Conservation (phyloP, 92 coral and sea anemone species). For the Bergia puertoricense region DNA sequence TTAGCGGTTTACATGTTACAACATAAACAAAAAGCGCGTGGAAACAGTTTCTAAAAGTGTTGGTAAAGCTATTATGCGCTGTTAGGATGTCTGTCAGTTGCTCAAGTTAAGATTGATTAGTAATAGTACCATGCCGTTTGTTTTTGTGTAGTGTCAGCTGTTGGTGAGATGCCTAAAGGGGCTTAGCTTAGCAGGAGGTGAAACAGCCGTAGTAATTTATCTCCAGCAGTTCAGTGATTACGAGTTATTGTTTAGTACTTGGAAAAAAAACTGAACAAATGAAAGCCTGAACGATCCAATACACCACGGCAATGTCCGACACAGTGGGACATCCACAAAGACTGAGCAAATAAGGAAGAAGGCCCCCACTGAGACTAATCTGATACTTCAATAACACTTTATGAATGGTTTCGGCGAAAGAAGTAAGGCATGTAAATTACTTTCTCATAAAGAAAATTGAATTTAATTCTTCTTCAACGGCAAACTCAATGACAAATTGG, state of each 20-base stretch:
- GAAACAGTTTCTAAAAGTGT: background rate
- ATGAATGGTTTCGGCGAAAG: background rate
- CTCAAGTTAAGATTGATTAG: conserved; percentile 11
- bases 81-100: background rate
- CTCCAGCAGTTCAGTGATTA: background rate
- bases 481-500: background rate
- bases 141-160: conserved; percentile 7
- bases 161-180: conserved; percentile 11
- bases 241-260: background rate
- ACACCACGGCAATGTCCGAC: background rate
- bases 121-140: background rate
- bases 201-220: background rate
- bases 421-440: background rate
- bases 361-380: background rate
- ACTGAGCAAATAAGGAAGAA: background rate
- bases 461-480: background rate
- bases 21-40: background rate
- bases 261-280: background rate
- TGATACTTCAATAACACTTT: background rate
- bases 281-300: background rate
- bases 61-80: background rate
- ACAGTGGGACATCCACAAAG: background rate
- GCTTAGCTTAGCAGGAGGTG: background rate
- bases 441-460: background rate
- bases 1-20: background rate